Evolutionary conservation across 2,888 invertebrate genomes (phyloP), one percentile per base, ranked within the genome.

Genomic region (Micropterix aruncella): DNA sequence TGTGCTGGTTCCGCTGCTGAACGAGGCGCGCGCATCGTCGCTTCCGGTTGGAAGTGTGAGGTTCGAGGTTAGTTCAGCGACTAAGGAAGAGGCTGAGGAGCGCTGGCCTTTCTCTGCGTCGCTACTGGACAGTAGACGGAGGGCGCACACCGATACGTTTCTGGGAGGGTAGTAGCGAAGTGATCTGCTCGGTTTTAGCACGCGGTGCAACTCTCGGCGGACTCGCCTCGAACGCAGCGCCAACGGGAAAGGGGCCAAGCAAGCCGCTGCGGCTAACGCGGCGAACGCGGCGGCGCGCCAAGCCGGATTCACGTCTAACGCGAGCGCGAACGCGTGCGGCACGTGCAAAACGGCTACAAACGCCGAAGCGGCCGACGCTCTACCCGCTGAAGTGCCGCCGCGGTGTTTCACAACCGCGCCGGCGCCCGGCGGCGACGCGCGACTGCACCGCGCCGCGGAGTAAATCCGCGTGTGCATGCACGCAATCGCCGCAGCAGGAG

Each of bases 171-270:
- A 62, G 52, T 62, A 63, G 53, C 60, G 62, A 52, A 61, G 60
- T 19, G 42, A 38, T 37, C 67, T 66, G 59, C 65, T 59, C 38
- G 67, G 60, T 52, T 66, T 52, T 53, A 68, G 55, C 49, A 68
- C 50, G 44, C 66, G 59, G 18, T 66, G 58, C 45, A 66, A 66
- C 48, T 68, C 68, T n/a, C 67, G 59, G 52, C 67, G 67, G 50
- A 83, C 77, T 18, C 83, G 70, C 14, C 79, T 73, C 49, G 82
- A 83, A 3, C 87, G 74, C 61, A 85, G 78, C 27, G 85, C 85
- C 60, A 87, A 87, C 41, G 87, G 68, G 56, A 86, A 74, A 15
- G 87, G 87, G 41, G 83, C 84, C 16, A 79, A 70, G 42, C 81
- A 80, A 36, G 75, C 68, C 40, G 79, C 70, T 37, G 79, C 70